These are phyloP conservation scores for Oxytorus armatus DNA, from an alignment of 2,888 invertebrate genomes.

Conservation along the genomic window DNA sequence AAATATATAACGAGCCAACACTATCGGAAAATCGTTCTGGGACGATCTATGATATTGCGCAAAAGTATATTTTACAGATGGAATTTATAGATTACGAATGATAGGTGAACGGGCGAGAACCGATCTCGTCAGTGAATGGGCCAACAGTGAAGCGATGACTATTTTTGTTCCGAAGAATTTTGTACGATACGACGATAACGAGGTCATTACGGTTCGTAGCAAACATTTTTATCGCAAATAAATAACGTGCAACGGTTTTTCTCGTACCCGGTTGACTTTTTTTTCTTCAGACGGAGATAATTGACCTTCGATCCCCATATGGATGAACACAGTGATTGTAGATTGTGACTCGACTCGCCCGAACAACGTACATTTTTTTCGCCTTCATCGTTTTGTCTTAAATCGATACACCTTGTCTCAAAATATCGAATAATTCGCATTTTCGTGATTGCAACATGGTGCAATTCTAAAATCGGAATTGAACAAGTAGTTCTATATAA, in stretches of 20 bases:
- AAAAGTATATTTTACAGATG: slow-evolving; percentile 10
- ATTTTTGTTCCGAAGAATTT: slow-evolving; percentile 46
- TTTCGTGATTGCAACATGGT: neutral
- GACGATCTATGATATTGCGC: too few relatives aligned
- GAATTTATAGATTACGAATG: neutral
- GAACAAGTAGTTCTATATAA: too few relatives aligned
- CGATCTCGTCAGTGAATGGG: slow-evolving; percentile 16
- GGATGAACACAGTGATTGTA: neutral
- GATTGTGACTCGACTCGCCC: neutral
- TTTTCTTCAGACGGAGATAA: slow-evolving; percentile 20
- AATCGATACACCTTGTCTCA: neutral
- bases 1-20: too few relatives aligned
- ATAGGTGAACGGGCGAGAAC: slow-evolving; percentile 12
- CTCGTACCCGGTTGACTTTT: neutral
- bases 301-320: slow-evolving; percentile 54
- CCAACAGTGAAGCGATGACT: slow-evolving; percentile 37
- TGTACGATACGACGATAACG: slow-evolving; percentile 57
- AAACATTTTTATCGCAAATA: slow-evolving; percentile 26
- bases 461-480: too few relatives aligned
- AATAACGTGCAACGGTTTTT: slow-evolving; percentile 1
- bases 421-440: neutral
- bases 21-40: too few relatives aligned
- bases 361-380: neutral
- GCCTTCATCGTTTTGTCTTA: neutral
- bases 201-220: slow-evolving; percentile 45